Evolutionary conservation across 2,797 vertebrate genomes (phyloP).

Genomic region (Dallia pectoralis): DNA sequence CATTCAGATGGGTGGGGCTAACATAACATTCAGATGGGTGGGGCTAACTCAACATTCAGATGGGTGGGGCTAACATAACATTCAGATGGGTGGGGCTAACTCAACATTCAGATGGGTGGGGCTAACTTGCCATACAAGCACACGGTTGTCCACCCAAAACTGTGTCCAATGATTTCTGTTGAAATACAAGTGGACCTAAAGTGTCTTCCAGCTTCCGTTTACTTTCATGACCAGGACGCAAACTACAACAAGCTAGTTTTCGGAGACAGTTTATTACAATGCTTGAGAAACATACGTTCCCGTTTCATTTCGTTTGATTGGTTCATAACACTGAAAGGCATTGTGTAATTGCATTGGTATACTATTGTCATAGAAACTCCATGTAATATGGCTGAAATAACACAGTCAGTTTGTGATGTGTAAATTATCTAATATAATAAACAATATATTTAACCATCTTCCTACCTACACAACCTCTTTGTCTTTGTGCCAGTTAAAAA

Average conservation of each 20-base stretch:
- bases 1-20: conserved; percentile 31
- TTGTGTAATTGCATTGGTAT: conserved; percentile 73
- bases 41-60: conserved; percentile 12
- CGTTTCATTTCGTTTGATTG: conserved; percentile 42
- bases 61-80: conserved; percentile 44
- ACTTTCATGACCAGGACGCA: conserved; percentile 41
- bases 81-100: conserved; percentile 20
- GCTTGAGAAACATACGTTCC: conserved; percentile 55
- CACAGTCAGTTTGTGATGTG: conserved; percentile 73
- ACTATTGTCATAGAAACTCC: conserved; percentile 59
- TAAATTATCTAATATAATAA: conserved; percentile 79
- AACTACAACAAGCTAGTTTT: conserved; percentile 47
- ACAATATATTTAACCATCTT: conserved; percentile 78
- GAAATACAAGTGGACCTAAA: conserved; percentile 49
- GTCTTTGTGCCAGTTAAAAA: conserved; percentile 53
- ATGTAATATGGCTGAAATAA: conserved; percentile 71
- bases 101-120: conserved; percentile 12
- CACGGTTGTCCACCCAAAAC: conserved; percentile 21
- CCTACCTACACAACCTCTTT: conserved; percentile 60
- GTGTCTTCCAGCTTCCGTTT: conserved; percentile 64
- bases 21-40: too few species aligned
- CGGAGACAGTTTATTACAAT: conserved; percentile 8
- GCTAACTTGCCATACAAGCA: conserved; percentile 17
- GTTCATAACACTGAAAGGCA: conserved; percentile 62
- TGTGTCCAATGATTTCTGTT: conserved; percentile 28